These are phyloP conservation scores for Saguinus midas DNA, from an alignment of 2,113 vertebrate species.

Conservation along the genomic window DNA sequence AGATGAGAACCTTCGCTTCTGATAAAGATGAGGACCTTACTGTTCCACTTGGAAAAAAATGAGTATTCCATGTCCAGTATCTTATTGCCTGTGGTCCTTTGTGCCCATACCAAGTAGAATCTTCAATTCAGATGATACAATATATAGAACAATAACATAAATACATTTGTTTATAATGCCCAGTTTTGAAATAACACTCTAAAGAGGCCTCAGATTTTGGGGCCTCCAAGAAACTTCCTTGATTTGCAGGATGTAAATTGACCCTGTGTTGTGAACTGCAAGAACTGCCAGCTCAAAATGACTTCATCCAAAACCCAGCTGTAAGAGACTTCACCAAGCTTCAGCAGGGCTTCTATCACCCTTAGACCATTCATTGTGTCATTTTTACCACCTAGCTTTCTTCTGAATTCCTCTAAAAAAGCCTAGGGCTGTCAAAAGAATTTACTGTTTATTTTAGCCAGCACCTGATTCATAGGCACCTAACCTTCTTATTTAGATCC, in stretches of 20 bases:
- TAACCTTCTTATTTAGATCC: not conserved
- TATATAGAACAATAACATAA: not conserved
- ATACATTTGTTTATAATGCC: not conserved
- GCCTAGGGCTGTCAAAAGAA: not conserved
- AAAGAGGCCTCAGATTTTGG: not conserved
- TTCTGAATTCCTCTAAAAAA: not conserved
- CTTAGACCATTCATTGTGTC: not conserved
- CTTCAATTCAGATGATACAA: not conserved
- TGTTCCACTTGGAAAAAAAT: not conserved
- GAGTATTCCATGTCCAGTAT: not conserved
- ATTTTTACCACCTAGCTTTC: not conserved
- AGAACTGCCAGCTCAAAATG: not conserved
- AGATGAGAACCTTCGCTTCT: not conserved
- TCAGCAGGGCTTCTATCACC: not conserved
- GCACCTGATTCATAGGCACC: not conserved
- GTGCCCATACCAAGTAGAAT: not conserved
- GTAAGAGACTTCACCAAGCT: not conserved
- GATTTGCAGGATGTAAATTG: not conserved
- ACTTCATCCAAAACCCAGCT: not conserved
- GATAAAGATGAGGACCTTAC: not conserved
- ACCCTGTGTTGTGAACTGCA: not conserved
- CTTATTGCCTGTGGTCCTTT: not conserved
- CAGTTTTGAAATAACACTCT: not conserved
- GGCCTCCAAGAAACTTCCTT: not conserved
- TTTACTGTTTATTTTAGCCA: not conserved